Evolutionary conservation across 2,113 vertebrate genomes (phyloP), one percentile per base, ranked within the genome.

Genomic region (Odobenus rosmarus): DNA sequence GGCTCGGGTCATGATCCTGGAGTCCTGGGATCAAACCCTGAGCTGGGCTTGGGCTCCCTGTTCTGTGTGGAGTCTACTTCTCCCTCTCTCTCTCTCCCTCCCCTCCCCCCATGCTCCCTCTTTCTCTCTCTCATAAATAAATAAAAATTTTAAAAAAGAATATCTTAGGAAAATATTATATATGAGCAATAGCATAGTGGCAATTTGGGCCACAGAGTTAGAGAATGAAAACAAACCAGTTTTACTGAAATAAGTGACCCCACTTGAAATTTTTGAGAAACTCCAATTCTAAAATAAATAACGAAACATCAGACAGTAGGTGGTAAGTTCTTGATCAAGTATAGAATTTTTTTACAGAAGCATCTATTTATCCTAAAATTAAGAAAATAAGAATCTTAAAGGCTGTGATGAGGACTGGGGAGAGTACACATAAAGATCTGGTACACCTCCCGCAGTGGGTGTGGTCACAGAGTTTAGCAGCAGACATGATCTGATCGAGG

Each of bases 401-500:
- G 6, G 1, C 23, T 64, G 3, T 72, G 23, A 4, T 53, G 88
- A 83, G 2, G 1, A 76, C 53, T 28, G n/a, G 19, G 57, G n/a
- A 36, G 2, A 33, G 3, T 62, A 2, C 10, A 3, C 1, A 7
- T 46, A 55, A 85, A 31, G 4, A n/a, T 19, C 10, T 71, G 5
- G 10, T 12, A 16, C 11, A 59, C 7, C 2, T 9, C 13, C 62
- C 36, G 0, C 19, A 72, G 77, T 16, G 3, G 31, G 12, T 0
- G 3, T 51, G 14, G 31, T 57, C 10, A 76, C 19, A 59, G 33
- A 77, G 46, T 55, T 90, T 24, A 84, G 7, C 9, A 42, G 1
- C 59, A 33, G 2, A 26, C 11, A 16, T 49, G 1, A 36, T 67
- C 53, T 89, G 1, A 77, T 82, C 80, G 4, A 69, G 23, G 4